Evolutionary conservation across 2,888 invertebrate genomes (phyloP), one percentile per base, ranked within the genome.

Genomic region (Synanthedon vespiformis): DNA sequence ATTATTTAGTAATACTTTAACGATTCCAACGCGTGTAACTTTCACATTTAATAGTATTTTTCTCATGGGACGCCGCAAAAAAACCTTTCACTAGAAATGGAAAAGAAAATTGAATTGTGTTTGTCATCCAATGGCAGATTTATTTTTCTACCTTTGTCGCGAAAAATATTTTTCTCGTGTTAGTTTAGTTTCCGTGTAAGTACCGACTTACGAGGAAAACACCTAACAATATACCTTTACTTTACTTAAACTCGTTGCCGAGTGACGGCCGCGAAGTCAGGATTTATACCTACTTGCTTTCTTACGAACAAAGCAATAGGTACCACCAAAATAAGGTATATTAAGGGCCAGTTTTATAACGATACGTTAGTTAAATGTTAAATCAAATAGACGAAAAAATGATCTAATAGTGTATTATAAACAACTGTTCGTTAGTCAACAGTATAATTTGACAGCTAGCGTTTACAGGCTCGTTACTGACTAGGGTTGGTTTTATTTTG

Each of bases 51-150:
- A 50, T 51, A 41, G 51, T 53, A 50, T 14, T 53, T 48, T 54
- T 51, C 50, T 34, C 41, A 49, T 48, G 47, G 49, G 53, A 53
- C 50, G 40, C 47, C 40, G 51, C 49, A 51, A 51, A 51, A 51
- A 44, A 13, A 44, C 50, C 48, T 51, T 50, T 51, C 51, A 48
- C 52, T 54, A 44, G 52, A 54, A 51, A 51, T 52, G 52, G 34
- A 40, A 54, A 54, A 56, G 54, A 44, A 52, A 52, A 56, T 54
- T 56, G 56, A 56, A 56, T 51, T 54, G 16, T 51, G 52, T 51
- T 52, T 52, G 53, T 44, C 48, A 44, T 51, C 52, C 50, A 54
- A 51, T 55, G 51, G 52, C 49, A 56, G 52, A 53, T 51, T 53
- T 51, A 53, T 54, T 52, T 53, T 34, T 44, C 13, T 44, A 34